Evolutionary conservation across 2,888 invertebrate species (phyloP).

Genomic region (Drosophila picticornis): DNA sequence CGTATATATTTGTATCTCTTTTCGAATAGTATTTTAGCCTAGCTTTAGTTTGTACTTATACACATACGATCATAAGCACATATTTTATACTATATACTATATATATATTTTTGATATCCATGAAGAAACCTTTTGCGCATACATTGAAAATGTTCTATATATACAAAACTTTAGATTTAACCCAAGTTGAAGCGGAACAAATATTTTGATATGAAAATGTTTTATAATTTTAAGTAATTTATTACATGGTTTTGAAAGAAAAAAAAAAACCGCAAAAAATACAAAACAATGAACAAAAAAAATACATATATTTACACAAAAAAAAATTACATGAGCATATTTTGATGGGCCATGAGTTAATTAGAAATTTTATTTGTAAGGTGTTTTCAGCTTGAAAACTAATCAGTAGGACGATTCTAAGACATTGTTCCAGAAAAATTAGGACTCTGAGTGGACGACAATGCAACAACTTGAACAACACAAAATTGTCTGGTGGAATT

Average conservation of each 20-base stretch:
- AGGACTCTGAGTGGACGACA: background rate
- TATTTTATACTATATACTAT: constrained; percentile 17
- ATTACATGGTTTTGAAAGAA: constrained; percentile 62
- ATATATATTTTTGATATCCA: constrained; percentile 70
- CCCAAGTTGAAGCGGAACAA: constrained; percentile 21
- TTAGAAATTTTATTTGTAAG: constrained; percentile 16
- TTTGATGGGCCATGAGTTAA: constrained; percentile 7
- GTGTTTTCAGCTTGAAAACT: background rate
- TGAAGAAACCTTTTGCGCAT: constrained; percentile 49
- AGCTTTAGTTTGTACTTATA: constrained; percentile 54
- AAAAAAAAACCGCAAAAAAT: constrained; percentile 27
- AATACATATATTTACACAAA: constrained; percentile 66
- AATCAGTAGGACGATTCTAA: background rate
- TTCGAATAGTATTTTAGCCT: constrained; percentile 66
- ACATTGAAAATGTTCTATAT: constrained; percentile 74
- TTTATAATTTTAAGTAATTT: constrained; percentile 83
- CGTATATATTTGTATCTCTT: constrained; percentile 54
- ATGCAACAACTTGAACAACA: background rate
- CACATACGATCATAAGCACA: constrained; percentile 16
- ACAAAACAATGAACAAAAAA: constrained; percentile 37
- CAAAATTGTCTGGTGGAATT: background rate
- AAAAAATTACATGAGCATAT: background rate
- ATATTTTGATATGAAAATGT: constrained; percentile 81
- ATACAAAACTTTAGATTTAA: constrained; percentile 29
- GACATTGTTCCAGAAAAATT: background rate